Percentiles rank a stretch among this genome's conserved stretches.
phyloP scores from a whole-genome alignment of 1,140 invertebrate genomes.

The Drosophila persimilis region DNA sequence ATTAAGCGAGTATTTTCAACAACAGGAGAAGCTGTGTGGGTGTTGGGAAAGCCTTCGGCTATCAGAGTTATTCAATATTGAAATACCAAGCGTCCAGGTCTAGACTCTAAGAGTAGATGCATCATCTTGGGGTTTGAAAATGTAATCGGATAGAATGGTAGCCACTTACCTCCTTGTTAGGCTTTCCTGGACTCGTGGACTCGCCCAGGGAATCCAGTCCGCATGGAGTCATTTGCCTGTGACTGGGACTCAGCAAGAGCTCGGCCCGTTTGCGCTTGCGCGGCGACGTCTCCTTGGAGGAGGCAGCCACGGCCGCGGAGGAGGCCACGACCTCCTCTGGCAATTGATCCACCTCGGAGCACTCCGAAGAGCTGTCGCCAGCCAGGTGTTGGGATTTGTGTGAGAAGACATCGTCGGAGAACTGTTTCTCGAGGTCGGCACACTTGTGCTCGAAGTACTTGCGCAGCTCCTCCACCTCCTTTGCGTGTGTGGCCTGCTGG shows the following conservation, averaged over 20 bases:
- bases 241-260: conserved; percentile 73
- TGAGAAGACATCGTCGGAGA: conserved; percentile 88
- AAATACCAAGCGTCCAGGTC: no score
- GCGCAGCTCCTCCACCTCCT: conserved; percentile 90
- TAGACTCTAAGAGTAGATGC: no score
- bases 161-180: conserved; percentile 35
- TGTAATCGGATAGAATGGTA: neutral
- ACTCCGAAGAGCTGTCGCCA: conserved; percentile 70
- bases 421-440: conserved; percentile 89
- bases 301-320: neutral
- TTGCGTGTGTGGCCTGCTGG: conserved; percentile 86
- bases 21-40: no score
- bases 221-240: conserved; percentile 76
- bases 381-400: conserved; percentile 85
- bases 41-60: no score
- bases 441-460: conserved; percentile 91
- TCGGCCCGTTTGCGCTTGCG: conserved; percentile 71
- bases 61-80: no score
- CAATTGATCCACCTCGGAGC: conserved; percentile 71
- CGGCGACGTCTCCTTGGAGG: conserved; percentile 60
- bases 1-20: no score
- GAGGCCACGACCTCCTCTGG: conserved; percentile 45
- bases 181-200: neutral
- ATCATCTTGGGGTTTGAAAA: no score
- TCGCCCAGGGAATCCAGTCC: conserved; percentile 46